Percentiles rank a stretch among this genome's conserved stretches.
Evolutionary conservation across 2,113 vertebrate genomes (phyloP).

Genomic region (Sorex araneus): DNA sequence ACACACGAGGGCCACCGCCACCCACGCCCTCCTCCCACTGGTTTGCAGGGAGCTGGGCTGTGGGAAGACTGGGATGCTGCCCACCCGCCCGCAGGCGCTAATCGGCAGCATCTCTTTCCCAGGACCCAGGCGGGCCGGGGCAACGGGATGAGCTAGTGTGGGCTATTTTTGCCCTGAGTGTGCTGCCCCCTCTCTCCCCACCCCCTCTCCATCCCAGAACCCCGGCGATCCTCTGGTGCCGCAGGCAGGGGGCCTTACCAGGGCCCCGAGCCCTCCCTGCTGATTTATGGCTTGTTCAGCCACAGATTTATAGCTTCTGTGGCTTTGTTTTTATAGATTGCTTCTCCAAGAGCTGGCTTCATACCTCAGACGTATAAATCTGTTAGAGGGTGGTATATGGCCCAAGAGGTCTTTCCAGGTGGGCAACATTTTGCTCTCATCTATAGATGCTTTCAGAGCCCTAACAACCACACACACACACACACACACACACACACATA

Average conservation of each 20-base stretch:
- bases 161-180: background rate
- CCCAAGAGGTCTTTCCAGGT: slow-evolving; percentile 47
- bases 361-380: slow-evolving; percentile 71
- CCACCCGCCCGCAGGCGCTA: background rate
- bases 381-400: slow-evolving; percentile 56
- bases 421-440: slow-evolving; percentile 59
- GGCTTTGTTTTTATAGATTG: slow-evolving; percentile 73
- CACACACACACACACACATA: too few species aligned
- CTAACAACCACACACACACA: background rate
- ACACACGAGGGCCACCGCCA: background rate
- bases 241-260: background rate
- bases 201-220: too few species aligned
- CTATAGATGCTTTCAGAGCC: slow-evolving; percentile 53
- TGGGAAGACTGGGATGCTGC: too few species aligned
- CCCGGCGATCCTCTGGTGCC: background rate
- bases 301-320: slow-evolving; percentile 52
- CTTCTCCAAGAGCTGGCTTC: slow-evolving; percentile 59
- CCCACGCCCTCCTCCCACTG: background rate
- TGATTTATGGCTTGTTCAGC: slow-evolving; percentile 61
- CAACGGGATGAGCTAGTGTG: background rate
- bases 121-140: background rate
- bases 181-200: too few species aligned
- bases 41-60: slow-evolving; percentile 4
- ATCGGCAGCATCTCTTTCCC: background rate
- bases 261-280: background rate